A percentile compares a stretch with the other conserved stretches of the same genome.
Conservation (phyloP, 2,888 invertebrate genomes). For the Pomacea canaliculata region DNA sequence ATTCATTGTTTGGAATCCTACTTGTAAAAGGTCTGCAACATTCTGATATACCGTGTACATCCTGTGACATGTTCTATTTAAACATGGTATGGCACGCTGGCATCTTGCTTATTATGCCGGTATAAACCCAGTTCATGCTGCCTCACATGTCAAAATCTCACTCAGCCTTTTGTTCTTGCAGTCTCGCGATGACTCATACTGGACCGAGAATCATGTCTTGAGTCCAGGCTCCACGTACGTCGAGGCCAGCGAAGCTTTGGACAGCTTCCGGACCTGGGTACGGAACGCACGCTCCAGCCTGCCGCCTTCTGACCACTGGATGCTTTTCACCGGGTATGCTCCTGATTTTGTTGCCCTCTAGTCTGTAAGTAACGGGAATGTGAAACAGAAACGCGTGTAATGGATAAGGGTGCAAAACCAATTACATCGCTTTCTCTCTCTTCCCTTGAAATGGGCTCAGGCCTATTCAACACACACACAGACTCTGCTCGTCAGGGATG, state of each 20-base stretch:
- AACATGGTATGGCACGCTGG: not conserved
- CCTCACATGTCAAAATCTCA: not conserved
- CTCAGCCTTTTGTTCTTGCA: not conserved
- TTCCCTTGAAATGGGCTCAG: not conserved
- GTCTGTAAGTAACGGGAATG: no score
- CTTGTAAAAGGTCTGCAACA: no score
- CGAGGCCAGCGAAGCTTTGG: conserved; percentile 28
- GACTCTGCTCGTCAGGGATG: not conserved
- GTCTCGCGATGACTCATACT: conserved; percentile 28
- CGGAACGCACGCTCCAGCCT: conserved; percentile 12
- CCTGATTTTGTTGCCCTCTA: not conserved
- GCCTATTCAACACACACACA: conserved; percentile 8
- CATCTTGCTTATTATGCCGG: not conserved
- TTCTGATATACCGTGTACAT: no score
- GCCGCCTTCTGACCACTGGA: conserved; percentile 37
- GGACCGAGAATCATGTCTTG: conserved; percentile 30
- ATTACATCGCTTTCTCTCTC: not conserved
- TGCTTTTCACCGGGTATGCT: conserved; percentile 37
- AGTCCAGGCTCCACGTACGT: conserved; percentile 15
- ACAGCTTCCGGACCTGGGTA: conserved; percentile 33
- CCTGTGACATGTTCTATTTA: not conserved
- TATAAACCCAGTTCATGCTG: not conserved
- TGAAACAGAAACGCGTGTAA: no score
- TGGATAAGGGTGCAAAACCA: no score
- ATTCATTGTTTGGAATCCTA: no score